These are phyloP conservation scores for Daphoenositta chrysoptera DNA, from an alignment of 2,113 vertebrate species.

Conservation along the genomic window DNA sequence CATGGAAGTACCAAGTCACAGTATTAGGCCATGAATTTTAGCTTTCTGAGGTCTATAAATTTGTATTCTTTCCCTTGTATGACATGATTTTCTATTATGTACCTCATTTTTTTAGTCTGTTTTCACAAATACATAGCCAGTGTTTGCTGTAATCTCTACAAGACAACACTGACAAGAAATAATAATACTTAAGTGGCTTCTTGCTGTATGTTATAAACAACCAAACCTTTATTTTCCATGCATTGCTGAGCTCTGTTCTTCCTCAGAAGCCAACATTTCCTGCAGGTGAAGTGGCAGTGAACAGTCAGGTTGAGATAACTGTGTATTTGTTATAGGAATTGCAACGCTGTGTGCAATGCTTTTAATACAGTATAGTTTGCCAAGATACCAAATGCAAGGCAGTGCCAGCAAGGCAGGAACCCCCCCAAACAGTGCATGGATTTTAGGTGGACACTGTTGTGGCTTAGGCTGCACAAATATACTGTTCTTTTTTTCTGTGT, in stretches of 20 bases:
- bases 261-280: background rate
- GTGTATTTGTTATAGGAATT: background rate
- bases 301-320: background rate
- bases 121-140: background rate
- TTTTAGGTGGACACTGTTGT: background rate
- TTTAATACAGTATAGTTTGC: background rate
- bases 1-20: background rate
- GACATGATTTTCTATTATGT: background rate
- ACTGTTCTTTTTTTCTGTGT: background rate
- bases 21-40: background rate
- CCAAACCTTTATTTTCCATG: background rate
- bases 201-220: background rate
- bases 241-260: background rate
- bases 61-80: background rate
- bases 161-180: background rate
- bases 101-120: background rate
- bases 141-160: background rate
- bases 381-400: background rate
- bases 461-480: background rate
- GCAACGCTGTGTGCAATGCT: background rate
- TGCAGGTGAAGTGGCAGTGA: background rate
- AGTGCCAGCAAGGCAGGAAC: background rate
- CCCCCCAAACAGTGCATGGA: background rate
- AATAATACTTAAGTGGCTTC: background rate
- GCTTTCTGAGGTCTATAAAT: background rate